Base-by-base conservation (phyloP, 2,888 invertebrate genomes). In the Epistrophe grossulariae region DNA sequence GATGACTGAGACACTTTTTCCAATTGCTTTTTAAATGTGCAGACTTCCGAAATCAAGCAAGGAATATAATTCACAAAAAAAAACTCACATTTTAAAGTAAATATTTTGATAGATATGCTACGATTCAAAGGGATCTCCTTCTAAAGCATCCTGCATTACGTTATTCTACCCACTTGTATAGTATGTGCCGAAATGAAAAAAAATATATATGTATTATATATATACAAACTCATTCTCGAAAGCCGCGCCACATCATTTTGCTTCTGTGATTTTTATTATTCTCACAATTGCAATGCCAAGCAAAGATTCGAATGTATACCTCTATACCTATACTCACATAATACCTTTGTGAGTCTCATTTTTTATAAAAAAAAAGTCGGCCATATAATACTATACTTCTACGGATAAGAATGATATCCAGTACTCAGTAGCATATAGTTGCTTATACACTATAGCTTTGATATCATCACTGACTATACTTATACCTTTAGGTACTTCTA, bases 1-100 rank as follows among this genome's bases (percentile, higher is more conserved):
- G 83, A 87, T 87, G 87, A 87, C 83, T 68, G 76, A 62, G 83
- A 87, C 83, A 87, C 76, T 83, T 87, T 84, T 83, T 19, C 50
- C 77, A 76, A 76, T 79, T 60, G 74, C 48, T 79, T 64, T 11
- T 40, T 40, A 40, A 73, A 55, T 74, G 73, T 80, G 64, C 64
- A 76, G 77, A 55, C 60, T 80, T 80, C 64, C 60, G 15, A 74
- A 59, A 59, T 59, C 19, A 59, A 72, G 31, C 62, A 35, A 59
- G 6, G 11, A 57, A n/a, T n/a, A 45, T n/a, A 0, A n/a, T 1
- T 2, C 7, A 15, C 0, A 17, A 4, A 48, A 45, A 76, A 55
- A 57, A 40, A n/a, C 50, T 74, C 50, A 48, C 74, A 82, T 71
- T 82, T 70, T 43, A 79, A 76, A 76, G 83, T 79, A 87, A 87